Evolutionary conservation across 2,888 invertebrate genomes (phyloP).

Genomic region (Sphaerophoria taeniata): DNA sequence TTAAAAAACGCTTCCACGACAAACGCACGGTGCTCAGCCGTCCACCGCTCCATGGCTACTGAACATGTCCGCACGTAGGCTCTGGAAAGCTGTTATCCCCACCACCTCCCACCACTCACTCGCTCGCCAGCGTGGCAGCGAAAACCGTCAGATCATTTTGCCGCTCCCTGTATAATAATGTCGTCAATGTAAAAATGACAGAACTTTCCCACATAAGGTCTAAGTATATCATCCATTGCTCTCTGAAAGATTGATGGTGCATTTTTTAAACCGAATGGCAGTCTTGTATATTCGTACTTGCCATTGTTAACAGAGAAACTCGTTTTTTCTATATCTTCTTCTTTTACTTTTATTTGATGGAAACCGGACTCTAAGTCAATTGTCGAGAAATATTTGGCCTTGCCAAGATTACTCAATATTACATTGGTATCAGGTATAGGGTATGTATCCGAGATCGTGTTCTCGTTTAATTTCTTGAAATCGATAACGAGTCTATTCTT

Average conservation of each 20-base stretch:
- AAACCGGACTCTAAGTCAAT: neutral
- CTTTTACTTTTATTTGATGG: neutral
- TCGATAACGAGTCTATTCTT: constrained; percentile 33
- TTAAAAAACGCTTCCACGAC: too few species aligned
- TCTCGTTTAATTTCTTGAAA: constrained; percentile 16
- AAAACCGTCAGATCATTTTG: too few species aligned
- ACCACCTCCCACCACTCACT: too few species aligned
- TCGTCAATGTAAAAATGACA: constrained; percentile 32
- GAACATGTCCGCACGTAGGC: too few species aligned
- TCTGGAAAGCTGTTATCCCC: too few species aligned
- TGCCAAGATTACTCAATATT: neutral
- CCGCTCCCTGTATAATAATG: too few species aligned
- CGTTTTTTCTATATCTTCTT: neutral
- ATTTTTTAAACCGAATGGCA: neutral
- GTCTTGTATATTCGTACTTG: neutral
- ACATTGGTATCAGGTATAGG: neutral
- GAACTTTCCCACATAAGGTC: neutral
- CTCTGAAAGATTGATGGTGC: constrained; percentile 9
- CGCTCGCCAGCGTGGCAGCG: too few species aligned
- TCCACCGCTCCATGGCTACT: too few species aligned
- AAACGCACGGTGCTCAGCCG: too few species aligned
- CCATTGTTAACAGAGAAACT: neutral
- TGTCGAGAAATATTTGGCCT: neutral
- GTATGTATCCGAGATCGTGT: neutral
- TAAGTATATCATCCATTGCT: neutral